Evolutionary conservation across 2,113 vertebrate genomes (phyloP).

Genomic region (Rhea pennata): DNA sequence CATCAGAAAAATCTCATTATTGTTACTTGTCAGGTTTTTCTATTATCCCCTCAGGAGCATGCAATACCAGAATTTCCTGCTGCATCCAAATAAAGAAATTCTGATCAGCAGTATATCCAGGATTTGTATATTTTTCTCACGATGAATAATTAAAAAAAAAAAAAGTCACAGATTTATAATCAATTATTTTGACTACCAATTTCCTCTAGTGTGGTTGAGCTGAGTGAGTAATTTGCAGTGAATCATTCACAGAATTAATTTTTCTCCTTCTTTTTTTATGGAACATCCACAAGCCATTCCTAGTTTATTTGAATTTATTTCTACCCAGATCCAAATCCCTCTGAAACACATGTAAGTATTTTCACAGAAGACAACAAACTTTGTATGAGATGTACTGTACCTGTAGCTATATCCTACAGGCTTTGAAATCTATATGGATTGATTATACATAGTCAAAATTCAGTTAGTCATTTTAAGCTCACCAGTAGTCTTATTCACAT

Average conservation of each 20-base stretch:
- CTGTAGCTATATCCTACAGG: not conserved
- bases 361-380: not conserved
- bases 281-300: not conserved
- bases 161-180: not conserved
- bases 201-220: not conserved
- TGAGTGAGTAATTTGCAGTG: not conserved
- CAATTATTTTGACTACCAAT: slow-evolving; percentile 22
- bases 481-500: not conserved
- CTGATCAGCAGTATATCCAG: not conserved
- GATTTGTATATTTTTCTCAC: not conserved
- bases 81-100: not conserved
- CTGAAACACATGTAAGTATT: not conserved
- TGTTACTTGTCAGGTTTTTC: slow-evolving; percentile 1
- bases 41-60: not conserved
- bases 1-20: slow-evolving; percentile 10
- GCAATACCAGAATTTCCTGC: not conserved
- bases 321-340: not conserved
- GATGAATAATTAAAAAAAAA: not conserved
- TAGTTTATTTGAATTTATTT: slow-evolving; percentile 8
- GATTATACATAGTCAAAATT: not conserved
- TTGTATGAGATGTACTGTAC: not conserved
- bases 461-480: not conserved
- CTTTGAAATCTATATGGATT: not conserved
- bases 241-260: slow-evolving; percentile 5
- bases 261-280: not conserved